Conservation (phyloP, 1,140 invertebrate species). For the Papilio polyxenes region DNA sequence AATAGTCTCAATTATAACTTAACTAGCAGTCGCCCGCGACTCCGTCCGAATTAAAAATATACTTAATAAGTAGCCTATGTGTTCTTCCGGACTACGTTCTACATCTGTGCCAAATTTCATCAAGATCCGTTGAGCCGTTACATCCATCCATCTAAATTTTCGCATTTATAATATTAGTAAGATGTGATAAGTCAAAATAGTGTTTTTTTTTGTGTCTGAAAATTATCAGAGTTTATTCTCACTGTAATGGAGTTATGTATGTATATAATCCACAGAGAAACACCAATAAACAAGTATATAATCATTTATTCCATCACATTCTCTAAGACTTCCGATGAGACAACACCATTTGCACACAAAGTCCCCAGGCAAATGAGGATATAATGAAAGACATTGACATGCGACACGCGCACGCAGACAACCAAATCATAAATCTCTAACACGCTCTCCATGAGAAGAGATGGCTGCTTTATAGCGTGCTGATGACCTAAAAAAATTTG, state of each 20-base stretch:
- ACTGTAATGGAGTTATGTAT: neutral
- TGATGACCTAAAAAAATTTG: neutral
- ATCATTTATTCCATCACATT: slow-evolving; percentile 12
- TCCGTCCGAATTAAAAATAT: no score
- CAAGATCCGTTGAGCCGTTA: no score
- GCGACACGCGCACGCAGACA: slow-evolving; percentile 39
- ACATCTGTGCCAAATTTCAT: no score
- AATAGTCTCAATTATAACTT: no score
- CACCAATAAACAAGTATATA: neutral
- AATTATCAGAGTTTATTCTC: neutral
- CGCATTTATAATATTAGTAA: no score
- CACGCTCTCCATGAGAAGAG: slow-evolving; percentile 13
- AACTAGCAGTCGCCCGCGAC: no score
- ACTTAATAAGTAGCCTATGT: no score
- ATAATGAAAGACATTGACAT: slow-evolving; percentile 50
- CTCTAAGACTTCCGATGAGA: slow-evolving; percentile 34
- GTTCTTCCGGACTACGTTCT: no score
- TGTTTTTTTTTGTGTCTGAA: neutral
- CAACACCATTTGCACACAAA: slow-evolving; percentile 39
- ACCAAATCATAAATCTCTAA: slow-evolving; percentile 46
- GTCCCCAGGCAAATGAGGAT: slow-evolving; percentile 46
- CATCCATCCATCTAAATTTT: no score
- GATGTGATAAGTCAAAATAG: no score
- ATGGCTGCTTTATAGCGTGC: slow-evolving; percentile 26
- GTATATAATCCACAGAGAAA: neutral